phyloP scores from a whole-genome alignment of 2,113 vertebrate genomes.

The Anguilla japonica region DNA sequence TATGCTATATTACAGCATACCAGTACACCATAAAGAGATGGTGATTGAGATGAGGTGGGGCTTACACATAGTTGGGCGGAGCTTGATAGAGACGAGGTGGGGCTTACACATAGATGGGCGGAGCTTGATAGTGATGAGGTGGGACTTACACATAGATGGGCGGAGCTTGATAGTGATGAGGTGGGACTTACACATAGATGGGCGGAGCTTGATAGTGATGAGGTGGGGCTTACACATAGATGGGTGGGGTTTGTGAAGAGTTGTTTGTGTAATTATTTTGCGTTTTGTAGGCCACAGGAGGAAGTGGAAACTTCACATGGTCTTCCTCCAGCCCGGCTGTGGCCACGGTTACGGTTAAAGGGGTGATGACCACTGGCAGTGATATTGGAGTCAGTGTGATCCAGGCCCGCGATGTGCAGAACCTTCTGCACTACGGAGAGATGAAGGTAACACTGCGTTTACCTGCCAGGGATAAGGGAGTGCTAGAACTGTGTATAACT shows the following conservation, averaged over 20 bases:
- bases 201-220: too few relatives aligned
- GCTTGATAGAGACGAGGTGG: too few relatives aligned
- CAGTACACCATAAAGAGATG: too few relatives aligned
- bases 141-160: too few relatives aligned
- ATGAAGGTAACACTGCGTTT: conserved; percentile 80
- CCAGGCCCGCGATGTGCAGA: conserved; percentile 83
- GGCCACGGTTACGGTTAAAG: conserved; percentile 88
- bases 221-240: too few relatives aligned
- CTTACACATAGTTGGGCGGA: too few relatives aligned
- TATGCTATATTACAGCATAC: neutral
- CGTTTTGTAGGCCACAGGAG: conserved; percentile 75
- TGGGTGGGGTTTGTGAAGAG: neutral
- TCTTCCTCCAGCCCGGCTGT: conserved; percentile 80
- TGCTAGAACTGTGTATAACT: too few relatives aligned
- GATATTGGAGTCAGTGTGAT: conserved; percentile 82
- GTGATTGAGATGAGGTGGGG: too few relatives aligned
- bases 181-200: too few relatives aligned
- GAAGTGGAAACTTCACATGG: conserved; percentile 97
- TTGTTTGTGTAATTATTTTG: neutral
- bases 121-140: too few relatives aligned
- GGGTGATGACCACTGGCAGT: conserved; percentile 84
- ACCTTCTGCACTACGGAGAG: conserved; percentile 83
- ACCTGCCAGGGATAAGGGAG: neutral
- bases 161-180: too few relatives aligned
- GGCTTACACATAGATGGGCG: too few relatives aligned